Evolutionary conservation across 2,888 invertebrate species (phyloP).

Genomic region (Steinernema scapterisci): DNA sequence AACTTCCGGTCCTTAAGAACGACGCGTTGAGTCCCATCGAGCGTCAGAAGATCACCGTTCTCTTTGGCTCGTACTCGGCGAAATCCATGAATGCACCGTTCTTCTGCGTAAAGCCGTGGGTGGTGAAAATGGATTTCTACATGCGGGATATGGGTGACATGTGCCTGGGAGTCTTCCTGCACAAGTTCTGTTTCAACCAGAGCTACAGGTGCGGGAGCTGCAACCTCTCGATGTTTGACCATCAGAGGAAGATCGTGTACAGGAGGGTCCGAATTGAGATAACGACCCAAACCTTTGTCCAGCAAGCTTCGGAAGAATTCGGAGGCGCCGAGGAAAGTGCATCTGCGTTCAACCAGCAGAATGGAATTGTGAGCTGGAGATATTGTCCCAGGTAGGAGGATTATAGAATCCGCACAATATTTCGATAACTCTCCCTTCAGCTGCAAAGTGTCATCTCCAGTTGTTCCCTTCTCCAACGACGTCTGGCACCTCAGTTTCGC

Average conservation of each 20-base stretch:
- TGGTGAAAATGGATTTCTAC: slow-evolving; percentile 92
- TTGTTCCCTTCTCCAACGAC: slow-evolving; percentile 79
- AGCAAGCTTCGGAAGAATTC: slow-evolving; percentile 30
- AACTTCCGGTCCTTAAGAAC: neutral
- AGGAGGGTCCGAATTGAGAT: slow-evolving; percentile 72
- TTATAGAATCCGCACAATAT: no score
- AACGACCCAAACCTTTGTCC: slow-evolving; percentile 52
- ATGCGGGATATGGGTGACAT: slow-evolving; percentile 84
- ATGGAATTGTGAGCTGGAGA: slow-evolving; percentile 60
- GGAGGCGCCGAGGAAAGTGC: slow-evolving; percentile 20
- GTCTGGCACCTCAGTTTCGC: slow-evolving; percentile 86
- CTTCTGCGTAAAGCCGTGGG: slow-evolving; percentile 88
- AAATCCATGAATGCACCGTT: slow-evolving; percentile 80
- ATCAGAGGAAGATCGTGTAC: slow-evolving; percentile 84
- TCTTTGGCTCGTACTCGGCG: slow-evolving; percentile 80
- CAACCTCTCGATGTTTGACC: slow-evolving; percentile 83
- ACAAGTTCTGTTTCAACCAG: slow-evolving; percentile 73
- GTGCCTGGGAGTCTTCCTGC: slow-evolving; percentile 88
- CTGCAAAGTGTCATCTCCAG: slow-evolving; percentile 74
- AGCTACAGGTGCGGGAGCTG: slow-evolving; percentile 84
- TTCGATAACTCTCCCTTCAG: no score
- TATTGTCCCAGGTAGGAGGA: slow-evolving; percentile 58
- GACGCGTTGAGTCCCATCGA: slow-evolving; percentile 69
- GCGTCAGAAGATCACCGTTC: slow-evolving; percentile 81
- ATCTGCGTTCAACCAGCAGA: slow-evolving; percentile 35